phyloP scores from a whole-genome alignment of 1,140 invertebrate species.

The Drosophila ironensis region DNA sequence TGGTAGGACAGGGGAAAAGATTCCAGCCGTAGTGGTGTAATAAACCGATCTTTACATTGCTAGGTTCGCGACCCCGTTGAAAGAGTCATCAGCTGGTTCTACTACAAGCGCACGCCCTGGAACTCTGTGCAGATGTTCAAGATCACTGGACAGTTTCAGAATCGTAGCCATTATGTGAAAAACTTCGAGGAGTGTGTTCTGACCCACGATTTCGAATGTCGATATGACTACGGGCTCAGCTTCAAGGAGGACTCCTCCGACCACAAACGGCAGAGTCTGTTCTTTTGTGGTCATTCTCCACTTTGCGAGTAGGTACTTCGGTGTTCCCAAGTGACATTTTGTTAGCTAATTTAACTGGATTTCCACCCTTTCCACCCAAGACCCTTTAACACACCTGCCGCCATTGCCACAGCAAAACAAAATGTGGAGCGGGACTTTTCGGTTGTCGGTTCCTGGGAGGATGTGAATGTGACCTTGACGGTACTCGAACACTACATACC shows the following conservation, averaged over 20 bases:
- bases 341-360: neutral
- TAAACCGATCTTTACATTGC: neutral
- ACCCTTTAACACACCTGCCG: conserved; percentile 90
- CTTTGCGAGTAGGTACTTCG: conserved; percentile 86
- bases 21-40: too few relatives aligned
- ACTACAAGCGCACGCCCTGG: conserved; percentile 90
- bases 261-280: conserved; percentile 87
- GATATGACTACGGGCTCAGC: conserved; percentile 89
- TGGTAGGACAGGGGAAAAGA: conserved; percentile 83
- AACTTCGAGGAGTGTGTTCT: conserved; percentile 92
- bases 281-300: conserved; percentile 93
- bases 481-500: conserved; percentile 92
- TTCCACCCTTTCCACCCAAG: conserved; percentile 82
- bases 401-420: conserved; percentile 89
- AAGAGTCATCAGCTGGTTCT: conserved; percentile 94
- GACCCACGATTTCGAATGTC: conserved; percentile 90
- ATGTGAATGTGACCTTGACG: conserved; percentile 90
- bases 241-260: conserved; percentile 89
- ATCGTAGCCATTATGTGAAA: conserved; percentile 92
- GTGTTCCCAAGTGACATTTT: neutral
- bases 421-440: conserved; percentile 92
- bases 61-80: conserved; percentile 89
- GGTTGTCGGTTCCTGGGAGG: conserved; percentile 91
- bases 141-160: conserved; percentile 89
- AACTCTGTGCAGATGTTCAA: conserved; percentile 36